A percentile compares a stretch with the other conserved stretches of the same genome.
Conservation (phyloP, 2,888 invertebrate species). For the Tolmerus cingulatus region DNA sequence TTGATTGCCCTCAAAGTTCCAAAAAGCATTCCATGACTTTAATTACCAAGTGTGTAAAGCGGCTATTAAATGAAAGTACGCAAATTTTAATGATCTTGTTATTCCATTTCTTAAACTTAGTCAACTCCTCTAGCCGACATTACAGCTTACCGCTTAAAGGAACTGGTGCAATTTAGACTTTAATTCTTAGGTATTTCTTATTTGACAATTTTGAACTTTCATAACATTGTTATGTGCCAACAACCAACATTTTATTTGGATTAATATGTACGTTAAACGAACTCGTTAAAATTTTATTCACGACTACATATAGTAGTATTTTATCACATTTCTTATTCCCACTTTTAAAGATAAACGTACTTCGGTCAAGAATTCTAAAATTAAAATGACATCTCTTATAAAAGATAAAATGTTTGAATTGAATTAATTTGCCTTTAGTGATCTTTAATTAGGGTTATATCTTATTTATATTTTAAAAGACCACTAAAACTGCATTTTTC, state of each 20-base stretch:
- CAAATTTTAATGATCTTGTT: not conserved
- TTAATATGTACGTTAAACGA: not conserved
- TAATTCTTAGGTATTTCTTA: not conserved
- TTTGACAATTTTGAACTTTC: not conserved
- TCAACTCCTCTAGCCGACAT: not conserved
- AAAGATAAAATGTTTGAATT: not conserved
- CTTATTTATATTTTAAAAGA: not conserved
- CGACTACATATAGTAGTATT: not conserved
- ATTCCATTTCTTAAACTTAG: not conserved
- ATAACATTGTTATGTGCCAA: not conserved
- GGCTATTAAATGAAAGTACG: not conserved
- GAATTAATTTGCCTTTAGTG: not conserved
- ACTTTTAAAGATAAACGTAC: not conserved
- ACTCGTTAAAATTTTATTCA: not conserved
- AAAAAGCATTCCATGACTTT: not conserved
- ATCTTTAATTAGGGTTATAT: not conserved
- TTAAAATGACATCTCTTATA: not conserved
- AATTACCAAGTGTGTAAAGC: not conserved
- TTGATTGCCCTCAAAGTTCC: not conserved
- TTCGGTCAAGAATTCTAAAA: not conserved
- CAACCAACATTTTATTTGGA: not conserved
- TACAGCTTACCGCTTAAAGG: not conserved
- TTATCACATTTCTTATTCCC: not conserved
- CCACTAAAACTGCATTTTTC: not conserved
- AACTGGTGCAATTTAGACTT: not conserved